A percentile compares a stretch with the other conserved stretches of the same genome.
These are phyloP conservation scores for Brachyistius frenatus DNA, from an alignment of 2,113 vertebrate genomes.

Conservation along the genomic window DNA sequence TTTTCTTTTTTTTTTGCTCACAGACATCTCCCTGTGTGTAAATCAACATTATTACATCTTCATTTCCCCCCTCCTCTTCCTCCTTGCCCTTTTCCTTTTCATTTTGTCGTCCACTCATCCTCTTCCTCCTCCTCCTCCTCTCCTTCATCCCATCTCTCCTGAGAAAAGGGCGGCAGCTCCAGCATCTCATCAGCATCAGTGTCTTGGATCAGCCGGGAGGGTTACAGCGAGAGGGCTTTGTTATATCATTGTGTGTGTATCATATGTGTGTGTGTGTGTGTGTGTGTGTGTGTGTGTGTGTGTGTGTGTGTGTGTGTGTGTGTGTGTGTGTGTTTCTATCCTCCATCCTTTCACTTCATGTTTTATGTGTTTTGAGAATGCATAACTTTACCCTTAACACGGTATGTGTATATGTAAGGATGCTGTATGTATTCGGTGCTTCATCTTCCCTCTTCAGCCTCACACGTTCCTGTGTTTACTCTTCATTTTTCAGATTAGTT, in stretches of 20 bases:
- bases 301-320: background rate
- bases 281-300: background rate
- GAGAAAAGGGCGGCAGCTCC: slow-evolving; percentile 56
- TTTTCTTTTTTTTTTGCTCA: background rate
- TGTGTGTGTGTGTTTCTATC: too few species aligned
- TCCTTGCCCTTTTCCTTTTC: slow-evolving; percentile 41
- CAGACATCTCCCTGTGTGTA: slow-evolving; percentile 14
- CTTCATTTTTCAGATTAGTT: slow-evolving; percentile 29
- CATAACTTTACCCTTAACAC: background rate
- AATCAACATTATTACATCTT: slow-evolving; percentile 49
- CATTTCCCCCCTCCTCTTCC: slow-evolving; percentile 15
- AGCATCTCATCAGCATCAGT: slow-evolving; percentile 76
- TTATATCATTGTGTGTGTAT: slow-evolving; percentile 3
- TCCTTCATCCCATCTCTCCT: slow-evolving; percentile 67
- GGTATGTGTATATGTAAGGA: slow-evolving; percentile 5
- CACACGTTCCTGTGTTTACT: slow-evolving; percentile 28
- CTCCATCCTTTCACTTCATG: background rate
- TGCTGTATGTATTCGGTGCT: background rate
- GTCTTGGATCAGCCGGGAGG: slow-evolving; percentile 66
- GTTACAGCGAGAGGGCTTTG: slow-evolving; percentile 48
- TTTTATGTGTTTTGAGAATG: background rate
- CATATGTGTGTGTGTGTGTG: slow-evolving; percentile 36
- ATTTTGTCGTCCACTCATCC: slow-evolving; percentile 38
- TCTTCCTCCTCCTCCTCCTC: slow-evolving; percentile 12
- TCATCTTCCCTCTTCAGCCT: slow-evolving; percentile 13